phyloP scores from a whole-genome alignment of 2,113 vertebrate genomes.

The Leucoraja erinaceus region DNA sequence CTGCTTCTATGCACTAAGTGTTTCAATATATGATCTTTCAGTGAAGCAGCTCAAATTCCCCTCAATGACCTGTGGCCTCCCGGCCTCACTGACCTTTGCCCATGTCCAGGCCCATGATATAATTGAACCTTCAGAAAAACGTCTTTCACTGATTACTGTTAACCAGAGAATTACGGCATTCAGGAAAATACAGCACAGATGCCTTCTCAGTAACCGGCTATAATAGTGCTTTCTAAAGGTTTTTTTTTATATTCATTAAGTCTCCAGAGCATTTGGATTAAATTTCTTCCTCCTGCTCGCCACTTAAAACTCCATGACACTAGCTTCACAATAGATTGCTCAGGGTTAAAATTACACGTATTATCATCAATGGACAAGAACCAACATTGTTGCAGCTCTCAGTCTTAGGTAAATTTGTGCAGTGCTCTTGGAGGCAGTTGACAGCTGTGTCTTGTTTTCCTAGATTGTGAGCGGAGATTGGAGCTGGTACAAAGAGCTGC shows the following conservation, averaged over 20 bases:
- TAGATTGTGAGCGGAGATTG: neutral
- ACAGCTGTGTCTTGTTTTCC: conserved; percentile 17
- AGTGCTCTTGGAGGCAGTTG: neutral
- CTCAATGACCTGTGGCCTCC: neutral
- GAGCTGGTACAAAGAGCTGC: neutral
- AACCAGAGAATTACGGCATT: neutral
- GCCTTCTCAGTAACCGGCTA: neutral
- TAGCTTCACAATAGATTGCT: neutral
- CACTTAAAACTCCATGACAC: no score
- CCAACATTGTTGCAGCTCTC: conserved; percentile 1
- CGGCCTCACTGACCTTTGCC: neutral
- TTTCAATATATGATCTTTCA: neutral
- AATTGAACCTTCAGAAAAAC: neutral
- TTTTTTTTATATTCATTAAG: neutral
- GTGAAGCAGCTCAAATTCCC: neutral
- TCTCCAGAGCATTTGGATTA: neutral
- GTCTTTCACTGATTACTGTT: conserved; percentile 13
- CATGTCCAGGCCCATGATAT: neutral
- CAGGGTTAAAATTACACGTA: conserved; percentile 17
- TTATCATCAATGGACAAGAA: conserved; percentile 24
- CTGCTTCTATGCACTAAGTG: neutral
- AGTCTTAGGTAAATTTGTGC: neutral
- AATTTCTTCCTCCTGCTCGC: neutral
- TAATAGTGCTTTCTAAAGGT: neutral
- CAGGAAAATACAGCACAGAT: conserved; percentile 12